Base-by-base conservation (phyloP, 1,140 invertebrate genomes). In the Teleopsis dalmanni region DNA sequence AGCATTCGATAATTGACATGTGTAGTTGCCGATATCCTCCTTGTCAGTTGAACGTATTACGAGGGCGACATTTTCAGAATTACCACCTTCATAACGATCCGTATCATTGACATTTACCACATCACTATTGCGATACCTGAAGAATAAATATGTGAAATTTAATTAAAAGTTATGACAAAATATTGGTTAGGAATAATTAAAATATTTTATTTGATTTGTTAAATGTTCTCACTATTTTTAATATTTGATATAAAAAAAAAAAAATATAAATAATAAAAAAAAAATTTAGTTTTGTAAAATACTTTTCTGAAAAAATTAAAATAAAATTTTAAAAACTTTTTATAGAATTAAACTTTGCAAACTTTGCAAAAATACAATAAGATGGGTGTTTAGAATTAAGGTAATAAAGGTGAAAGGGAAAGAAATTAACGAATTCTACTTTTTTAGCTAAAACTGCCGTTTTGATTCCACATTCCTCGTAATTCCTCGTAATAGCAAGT, bases 21-120 rank as follows among this genome's bases (percentile, higher is more conserved):
- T 82, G 68, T 93, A 94, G 53, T 80, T 80, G 26, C 89, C 91
- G 60, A 83, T 80, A 70, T 93, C 89, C 10, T 78, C 76, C 27
- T 86, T 76, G 2, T 80, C 79, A 0, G 87, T 79, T 56, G 89
- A 85, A 57, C 81, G 80, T 48, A 95, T 87, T 14, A 84, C 78
- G 7, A 93, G 74, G 1, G 81, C 77, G 9, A 85, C 82, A 52
- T 88, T 80, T 33, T 84, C 81, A 0, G 78, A 72, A 4, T 79
- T 84, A 1, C 85, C 88, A 11, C 86, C 87, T 48, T 84, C 79
- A 68, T 84, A 89, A 59, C 82, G 83, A 10, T 77, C 76, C 2
- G 73, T 72, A 44, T 78, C 74, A 34, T 74, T 79, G n/a, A 83
- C 70, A 47, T 79, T 78, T 3, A 91, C 65, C 47, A 81, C 74